Evolutionary conservation across 2,113 vertebrate genomes (phyloP).

Genomic region (Mesocricetus auratus): DNA sequence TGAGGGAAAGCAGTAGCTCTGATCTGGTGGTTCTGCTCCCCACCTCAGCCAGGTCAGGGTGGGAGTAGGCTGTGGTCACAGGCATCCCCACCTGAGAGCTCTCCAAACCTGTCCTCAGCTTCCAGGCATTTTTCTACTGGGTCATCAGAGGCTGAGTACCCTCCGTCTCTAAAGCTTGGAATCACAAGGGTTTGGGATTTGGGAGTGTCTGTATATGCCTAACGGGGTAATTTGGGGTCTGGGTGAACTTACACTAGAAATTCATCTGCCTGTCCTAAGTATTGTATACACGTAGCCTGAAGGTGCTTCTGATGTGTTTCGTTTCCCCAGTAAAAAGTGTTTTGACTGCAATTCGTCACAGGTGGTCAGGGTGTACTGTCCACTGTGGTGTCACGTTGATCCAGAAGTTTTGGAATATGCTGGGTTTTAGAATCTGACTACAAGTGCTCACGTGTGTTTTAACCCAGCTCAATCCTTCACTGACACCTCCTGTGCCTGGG

Average conservation of each 20-base stretch:
- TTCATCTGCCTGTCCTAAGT: not conserved
- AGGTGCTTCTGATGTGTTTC: not conserved
- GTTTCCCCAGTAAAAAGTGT: not conserved
- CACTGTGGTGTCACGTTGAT: not conserved
- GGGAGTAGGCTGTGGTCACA: not conserved
- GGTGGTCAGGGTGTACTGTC: not conserved
- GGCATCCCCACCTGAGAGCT: rapidly evolving
- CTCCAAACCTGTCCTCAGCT: not conserved
- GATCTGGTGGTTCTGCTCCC: not conserved
- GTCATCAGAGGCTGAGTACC: not conserved
- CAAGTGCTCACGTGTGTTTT: not conserved
- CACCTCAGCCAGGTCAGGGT: rapidly evolving
- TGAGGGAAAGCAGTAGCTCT: not conserved
- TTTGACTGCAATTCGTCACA: not conserved
- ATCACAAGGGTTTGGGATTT: not conserved
- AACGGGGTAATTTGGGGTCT: not conserved
- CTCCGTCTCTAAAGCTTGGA: not conserved
- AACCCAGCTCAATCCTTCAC: not conserved
- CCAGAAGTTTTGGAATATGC: not conserved
- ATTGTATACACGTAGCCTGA: not conserved
- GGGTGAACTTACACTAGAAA: not conserved
- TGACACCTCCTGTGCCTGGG: not conserved
- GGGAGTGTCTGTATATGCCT: not conserved
- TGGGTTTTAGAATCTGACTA: not conserved
- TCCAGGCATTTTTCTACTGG: not conserved